These are phyloP conservation scores for Mesembrinibis cayennensis DNA, from an alignment of 2,113 vertebrate genomes.

Conservation along the genomic window DNA sequence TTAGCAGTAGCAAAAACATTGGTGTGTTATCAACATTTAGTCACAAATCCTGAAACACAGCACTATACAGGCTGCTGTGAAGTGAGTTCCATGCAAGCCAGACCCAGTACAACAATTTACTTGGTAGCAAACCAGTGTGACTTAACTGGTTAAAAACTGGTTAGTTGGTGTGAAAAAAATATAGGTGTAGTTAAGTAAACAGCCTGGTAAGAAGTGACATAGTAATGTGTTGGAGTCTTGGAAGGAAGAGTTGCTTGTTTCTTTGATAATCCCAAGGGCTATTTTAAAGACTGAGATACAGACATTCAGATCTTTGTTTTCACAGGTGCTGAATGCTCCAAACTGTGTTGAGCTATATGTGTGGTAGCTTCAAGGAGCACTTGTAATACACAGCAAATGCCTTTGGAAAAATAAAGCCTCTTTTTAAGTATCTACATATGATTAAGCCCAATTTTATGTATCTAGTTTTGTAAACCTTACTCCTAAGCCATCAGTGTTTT, in stretches of 20 bases:
- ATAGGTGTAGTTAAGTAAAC: background rate
- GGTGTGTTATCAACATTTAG: fast-evolving
- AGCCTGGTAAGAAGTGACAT: background rate
- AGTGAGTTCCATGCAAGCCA: background rate
- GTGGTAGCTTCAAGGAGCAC: background rate
- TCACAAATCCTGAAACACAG: background rate
- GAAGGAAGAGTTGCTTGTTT: background rate
- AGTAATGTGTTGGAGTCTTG: background rate
- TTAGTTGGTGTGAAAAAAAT: background rate
- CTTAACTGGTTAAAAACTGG: background rate
- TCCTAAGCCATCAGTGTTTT: background rate
- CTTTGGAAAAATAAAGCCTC: background rate
- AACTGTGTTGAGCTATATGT: background rate
- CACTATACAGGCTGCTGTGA: background rate
- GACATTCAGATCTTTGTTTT: background rate
- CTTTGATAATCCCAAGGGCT: background rate
- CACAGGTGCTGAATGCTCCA: background rate
- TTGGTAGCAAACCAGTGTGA: background rate
- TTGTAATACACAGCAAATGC: background rate
- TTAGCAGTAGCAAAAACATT: background rate
- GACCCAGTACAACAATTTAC: background rate
- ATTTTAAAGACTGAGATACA: background rate
- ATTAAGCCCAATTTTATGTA: background rate
- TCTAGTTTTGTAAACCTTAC: background rate
- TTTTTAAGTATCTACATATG: background rate